Conservation (phyloP, 2,797 vertebrate genomes). For the Lepilemur septentrionalis region DNA sequence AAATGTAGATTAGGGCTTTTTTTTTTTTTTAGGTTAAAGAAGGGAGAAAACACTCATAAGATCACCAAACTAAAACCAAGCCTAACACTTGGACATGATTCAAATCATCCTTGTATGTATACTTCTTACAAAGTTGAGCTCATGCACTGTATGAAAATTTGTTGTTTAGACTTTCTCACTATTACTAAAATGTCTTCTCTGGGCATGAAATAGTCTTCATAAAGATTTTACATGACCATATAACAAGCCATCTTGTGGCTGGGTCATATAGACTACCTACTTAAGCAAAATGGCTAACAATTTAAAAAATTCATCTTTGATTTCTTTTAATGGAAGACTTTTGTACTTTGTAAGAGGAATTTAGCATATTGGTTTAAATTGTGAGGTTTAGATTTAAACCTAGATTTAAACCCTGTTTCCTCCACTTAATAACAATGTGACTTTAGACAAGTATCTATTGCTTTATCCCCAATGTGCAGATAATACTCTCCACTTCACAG, state of each 20-base stretch:
- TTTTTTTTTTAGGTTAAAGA: neutral
- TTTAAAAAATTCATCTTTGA: neutral
- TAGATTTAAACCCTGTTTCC: neutral
- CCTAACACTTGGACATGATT: slow-evolving; percentile 4
- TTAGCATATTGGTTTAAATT: slow-evolving; percentile 36
- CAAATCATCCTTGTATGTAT: neutral
- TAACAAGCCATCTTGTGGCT: neutral
- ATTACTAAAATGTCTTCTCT: slow-evolving; percentile 17
- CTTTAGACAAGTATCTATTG: slow-evolving; percentile 10
- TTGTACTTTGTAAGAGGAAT: neutral
- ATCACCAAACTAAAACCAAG: slow-evolving; percentile 8
- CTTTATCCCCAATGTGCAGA: neutral
- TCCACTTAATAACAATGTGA: neutral
- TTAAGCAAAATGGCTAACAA: slow-evolving; percentile 9
- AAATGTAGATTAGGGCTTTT: neutral
- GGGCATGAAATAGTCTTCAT: neutral
- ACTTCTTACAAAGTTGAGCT: slow-evolving; percentile 22
- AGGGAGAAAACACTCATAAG: neutral
- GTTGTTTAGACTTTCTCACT: neutral
- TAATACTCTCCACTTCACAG: neutral
- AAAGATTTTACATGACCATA: slow-evolving; percentile 24
- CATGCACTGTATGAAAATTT: neutral
- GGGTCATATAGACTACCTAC: neutral
- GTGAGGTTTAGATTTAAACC: slow-evolving; percentile 24
- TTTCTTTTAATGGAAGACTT: slow-evolving; percentile 17